A percentile compares a stretch with the other conserved stretches of the same genome.
These are phyloP conservation scores for Brachycybe producta DNA, from an alignment of 2,888 invertebrate genomes.

Conservation along the genomic window DNA sequence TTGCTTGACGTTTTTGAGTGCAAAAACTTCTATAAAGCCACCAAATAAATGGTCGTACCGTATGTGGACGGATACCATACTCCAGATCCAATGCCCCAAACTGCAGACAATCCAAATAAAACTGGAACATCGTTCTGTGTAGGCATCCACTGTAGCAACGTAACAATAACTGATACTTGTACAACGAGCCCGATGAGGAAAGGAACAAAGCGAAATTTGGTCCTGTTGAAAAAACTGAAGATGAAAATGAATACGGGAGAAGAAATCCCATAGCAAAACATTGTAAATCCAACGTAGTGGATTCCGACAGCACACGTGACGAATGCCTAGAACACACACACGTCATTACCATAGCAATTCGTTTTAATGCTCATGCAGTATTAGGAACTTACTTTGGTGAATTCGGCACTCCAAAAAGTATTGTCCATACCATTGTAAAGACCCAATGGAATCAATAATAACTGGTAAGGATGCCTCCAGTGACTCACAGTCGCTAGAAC, in stretches of 20 bases:
- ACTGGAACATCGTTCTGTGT: neutral
- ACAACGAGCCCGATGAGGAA: neutral
- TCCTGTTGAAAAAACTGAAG: constrained; percentile 32
- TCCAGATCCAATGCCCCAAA: constrained; percentile 13
- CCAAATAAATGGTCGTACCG: too few species aligned
- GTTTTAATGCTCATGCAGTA: neutral
- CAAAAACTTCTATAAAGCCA: too few species aligned
- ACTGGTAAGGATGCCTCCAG: constrained; percentile 77
- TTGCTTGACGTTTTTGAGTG: too few species aligned
- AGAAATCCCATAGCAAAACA: constrained; percentile 36
- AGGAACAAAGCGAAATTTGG: constrained; percentile 4
- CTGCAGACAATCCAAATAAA: constrained; percentile 1
- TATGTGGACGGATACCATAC: constrained; percentile 4
- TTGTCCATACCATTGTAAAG: constrained; percentile 96
- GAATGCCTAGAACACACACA: constrained; percentile 18
- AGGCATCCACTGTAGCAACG: constrained; percentile 7
- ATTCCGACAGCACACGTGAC: constrained; percentile 19
- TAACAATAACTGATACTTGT: constrained; percentile 1
- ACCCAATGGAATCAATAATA: constrained; percentile 84
- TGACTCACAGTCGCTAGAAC: constrained; percentile 83
- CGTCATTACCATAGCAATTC: neutral
- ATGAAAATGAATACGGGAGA: constrained; percentile 34
- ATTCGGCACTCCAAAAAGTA: constrained; percentile 76
- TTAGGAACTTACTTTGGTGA: constrained; percentile 34
- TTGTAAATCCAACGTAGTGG: constrained; percentile 37